These are phyloP conservation scores for Oreochromis aureus DNA, from an alignment of 2,113 vertebrate genomes.

Conservation along the genomic window DNA sequence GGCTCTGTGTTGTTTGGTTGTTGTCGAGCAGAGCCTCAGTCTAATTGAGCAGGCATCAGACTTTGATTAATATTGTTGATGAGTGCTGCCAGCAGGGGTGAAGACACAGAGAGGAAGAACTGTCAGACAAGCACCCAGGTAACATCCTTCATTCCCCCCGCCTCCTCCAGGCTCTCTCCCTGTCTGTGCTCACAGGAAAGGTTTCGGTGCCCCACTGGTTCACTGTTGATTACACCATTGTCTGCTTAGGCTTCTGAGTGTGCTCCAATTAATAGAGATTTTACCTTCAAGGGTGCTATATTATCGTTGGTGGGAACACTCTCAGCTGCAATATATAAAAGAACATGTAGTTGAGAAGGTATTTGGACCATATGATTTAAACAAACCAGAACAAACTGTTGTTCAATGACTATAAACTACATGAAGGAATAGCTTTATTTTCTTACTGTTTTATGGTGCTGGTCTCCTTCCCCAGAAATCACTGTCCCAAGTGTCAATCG, in stretches of 20 bases:
- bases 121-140: constrained; percentile 63
- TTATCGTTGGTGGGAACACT: neutral
- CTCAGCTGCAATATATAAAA: neutral
- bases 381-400: neutral
- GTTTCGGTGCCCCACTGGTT: constrained; percentile 38
- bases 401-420: neutral
- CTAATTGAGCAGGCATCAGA: constrained; percentile 60
- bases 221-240: constrained; percentile 56
- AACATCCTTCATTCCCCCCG: constrained; percentile 50
- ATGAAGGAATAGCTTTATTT: neutral
- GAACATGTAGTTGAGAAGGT: neutral
- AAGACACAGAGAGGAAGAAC: constrained; percentile 57
- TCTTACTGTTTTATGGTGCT: neutral
- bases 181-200: constrained; percentile 40
- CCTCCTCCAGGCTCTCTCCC: neutral
- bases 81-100: constrained; percentile 58
- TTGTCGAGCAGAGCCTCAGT: constrained; percentile 28
- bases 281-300: neutral
- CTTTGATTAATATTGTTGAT: constrained; percentile 69
- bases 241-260: constrained; percentile 34
- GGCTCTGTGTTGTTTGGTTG: constrained; percentile 34
- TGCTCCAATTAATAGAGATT: constrained; percentile 16
- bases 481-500: neutral
- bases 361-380: neutral
- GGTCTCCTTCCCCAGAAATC: neutral